A percentile compares a stretch with the other conserved stretches of the same genome.
Conservation (phyloP, 2,888 invertebrate species). For the Athalia cordata region DNA sequence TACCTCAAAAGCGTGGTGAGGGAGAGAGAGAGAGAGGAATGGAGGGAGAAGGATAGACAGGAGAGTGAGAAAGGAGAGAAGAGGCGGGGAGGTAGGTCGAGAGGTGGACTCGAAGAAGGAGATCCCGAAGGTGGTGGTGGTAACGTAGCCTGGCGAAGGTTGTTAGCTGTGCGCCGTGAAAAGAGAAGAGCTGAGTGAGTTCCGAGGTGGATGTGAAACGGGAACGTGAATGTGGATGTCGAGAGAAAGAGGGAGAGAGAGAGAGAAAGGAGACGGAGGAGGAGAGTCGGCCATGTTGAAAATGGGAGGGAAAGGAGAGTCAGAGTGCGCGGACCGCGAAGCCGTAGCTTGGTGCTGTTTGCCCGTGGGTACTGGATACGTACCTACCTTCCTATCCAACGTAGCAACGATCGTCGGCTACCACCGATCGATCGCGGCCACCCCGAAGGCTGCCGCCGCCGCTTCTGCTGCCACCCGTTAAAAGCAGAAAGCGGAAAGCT, state of each 20-base stretch:
- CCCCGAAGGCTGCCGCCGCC: neutral
- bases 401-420: slow-evolving; percentile 49
- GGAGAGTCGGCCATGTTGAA: slow-evolving; percentile 66
- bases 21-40: slow-evolving; percentile 47
- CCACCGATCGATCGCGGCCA: slow-evolving; percentile 59
- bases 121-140: slow-evolving; percentile 35
- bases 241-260: slow-evolving; percentile 27
- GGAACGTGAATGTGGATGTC: neutral
- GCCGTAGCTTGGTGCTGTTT: neutral
- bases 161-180: slow-evolving; percentile 37
- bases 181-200: slow-evolving; percentile 46
- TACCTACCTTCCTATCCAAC: neutral
- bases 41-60: slow-evolving; percentile 48
- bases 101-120: slow-evolving; percentile 40
- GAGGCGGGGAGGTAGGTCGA: slow-evolving; percentile 44
- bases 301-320: slow-evolving; percentile 58
- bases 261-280: slow-evolving; percentile 41
- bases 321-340: slow-evolving; percentile 42
- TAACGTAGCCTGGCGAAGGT: slow-evolving; percentile 27
- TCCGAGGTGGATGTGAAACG: slow-evolving; percentile 31
- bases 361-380: too few relatives aligned
- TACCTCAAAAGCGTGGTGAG: slow-evolving; percentile 57
- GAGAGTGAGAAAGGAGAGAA: slow-evolving; percentile 42
- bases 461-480: slow-evolving; percentile 1
- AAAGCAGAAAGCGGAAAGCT: neutral